phyloP scores from a whole-genome alignment of 2,113 vertebrate species.

The Psephotus haematonotus region DNA sequence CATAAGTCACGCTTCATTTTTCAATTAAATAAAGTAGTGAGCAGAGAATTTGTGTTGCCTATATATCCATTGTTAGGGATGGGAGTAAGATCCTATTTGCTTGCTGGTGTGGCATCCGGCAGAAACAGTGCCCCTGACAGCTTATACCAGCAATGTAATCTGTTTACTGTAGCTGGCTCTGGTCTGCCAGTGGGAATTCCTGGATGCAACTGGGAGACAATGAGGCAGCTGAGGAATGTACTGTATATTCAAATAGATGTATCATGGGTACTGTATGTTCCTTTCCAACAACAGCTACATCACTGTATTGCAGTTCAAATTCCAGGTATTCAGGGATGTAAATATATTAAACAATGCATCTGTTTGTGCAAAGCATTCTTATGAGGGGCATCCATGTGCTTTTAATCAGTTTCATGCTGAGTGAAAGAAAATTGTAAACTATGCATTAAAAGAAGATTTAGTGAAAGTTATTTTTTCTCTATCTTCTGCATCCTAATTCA shows the following conservation, averaged over 20 bases:
- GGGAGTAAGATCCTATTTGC: background rate
- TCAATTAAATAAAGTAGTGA: background rate
- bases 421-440: slow-evolving; percentile 82
- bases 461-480: slow-evolving; percentile 78
- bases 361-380: slow-evolving; percentile 61
- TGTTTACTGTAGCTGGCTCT: background rate
- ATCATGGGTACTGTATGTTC: slow-evolving; percentile 29
- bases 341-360: slow-evolving; percentile 75
- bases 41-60: background rate
- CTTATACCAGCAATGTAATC: background rate
- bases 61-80: background rate
- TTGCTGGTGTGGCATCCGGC: background rate
- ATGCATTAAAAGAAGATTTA: slow-evolving; percentile 83
- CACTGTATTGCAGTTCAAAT: slow-evolving; percentile 58
- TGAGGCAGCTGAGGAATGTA: slow-evolving; percentile 49
- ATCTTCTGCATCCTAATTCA: slow-evolving; percentile 82
- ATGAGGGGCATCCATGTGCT: slow-evolving; percentile 67
- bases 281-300: slow-evolving; percentile 55
- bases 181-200: slow-evolving; percentile 24
- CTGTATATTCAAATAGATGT: slow-evolving; percentile 59
- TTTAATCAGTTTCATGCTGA: slow-evolving; percentile 83
- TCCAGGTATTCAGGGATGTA: slow-evolving; percentile 65
- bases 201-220: background rate
- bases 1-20: background rate
- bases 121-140: background rate